These are phyloP conservation scores for Pangasius sanitwongsei DNA, from an alignment of 2,797 vertebrate species.

Conservation along the genomic window DNA sequence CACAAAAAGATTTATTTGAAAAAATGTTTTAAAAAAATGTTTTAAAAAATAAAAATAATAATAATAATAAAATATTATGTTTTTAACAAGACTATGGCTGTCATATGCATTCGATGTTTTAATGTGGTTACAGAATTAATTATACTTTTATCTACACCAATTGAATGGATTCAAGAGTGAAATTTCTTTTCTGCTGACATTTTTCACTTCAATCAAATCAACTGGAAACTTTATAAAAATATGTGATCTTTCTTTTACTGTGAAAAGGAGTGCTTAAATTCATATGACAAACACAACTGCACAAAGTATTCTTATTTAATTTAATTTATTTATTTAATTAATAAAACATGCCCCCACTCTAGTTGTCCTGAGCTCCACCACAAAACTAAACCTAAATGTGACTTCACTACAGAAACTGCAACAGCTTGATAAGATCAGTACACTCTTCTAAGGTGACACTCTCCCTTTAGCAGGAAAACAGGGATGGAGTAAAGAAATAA, in stretches of 20 bases:
- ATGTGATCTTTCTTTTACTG: background rate
- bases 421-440: background rate
- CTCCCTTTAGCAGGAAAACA: constrained; percentile 56
- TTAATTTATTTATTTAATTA: background rate
- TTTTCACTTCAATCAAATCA: background rate
- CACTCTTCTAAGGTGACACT: constrained; percentile 31
- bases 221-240: background rate
- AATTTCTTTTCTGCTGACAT: background rate
- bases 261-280: background rate
- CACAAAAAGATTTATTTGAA: background rate
- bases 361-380: background rate
- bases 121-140: background rate
- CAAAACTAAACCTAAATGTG: background rate
- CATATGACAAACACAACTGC: background rate
- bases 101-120: too few relatives aligned
- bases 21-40: background rate
- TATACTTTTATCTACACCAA: background rate
- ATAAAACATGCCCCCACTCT: background rate
- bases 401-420: background rate
- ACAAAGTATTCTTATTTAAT: background rate
- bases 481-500: constrained; percentile 13
- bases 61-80: background rate
- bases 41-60: too few relatives aligned
- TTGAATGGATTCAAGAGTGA: background rate
- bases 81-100: background rate